A percentile compares a stretch with the other conserved stretches of the same genome.
Evolutionary conservation across 2,888 invertebrate genomes (phyloP).

Genomic region (Aleiodes alternator): DNA sequence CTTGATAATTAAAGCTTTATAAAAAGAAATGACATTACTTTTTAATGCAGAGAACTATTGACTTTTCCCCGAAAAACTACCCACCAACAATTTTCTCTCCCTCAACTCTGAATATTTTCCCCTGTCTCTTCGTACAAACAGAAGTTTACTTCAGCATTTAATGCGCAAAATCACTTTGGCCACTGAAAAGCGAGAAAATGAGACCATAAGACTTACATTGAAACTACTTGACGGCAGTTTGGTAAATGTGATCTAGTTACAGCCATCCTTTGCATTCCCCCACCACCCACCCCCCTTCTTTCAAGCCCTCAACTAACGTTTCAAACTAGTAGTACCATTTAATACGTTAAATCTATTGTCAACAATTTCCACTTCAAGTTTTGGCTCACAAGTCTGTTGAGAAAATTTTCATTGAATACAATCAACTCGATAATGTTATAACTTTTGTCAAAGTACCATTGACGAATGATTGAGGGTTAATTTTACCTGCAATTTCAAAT

Average conservation of each 20-base stretch:
- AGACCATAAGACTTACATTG: slow-evolving; percentile 18
- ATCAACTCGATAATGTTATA: slow-evolving; percentile 2
- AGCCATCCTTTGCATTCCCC: background rate
- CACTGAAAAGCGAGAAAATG: slow-evolving; percentile 14
- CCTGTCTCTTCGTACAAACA: background rate
- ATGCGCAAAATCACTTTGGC: slow-evolving; percentile 22
- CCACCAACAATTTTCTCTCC: slow-evolving; percentile 5
- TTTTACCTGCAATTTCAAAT: background rate
- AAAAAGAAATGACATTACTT: slow-evolving; percentile 7
- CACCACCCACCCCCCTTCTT: too few species aligned
- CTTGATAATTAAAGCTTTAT: slow-evolving; percentile 11
- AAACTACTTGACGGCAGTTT: slow-evolving; percentile 34
- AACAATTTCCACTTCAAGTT: slow-evolving; percentile 2
- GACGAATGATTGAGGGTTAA: slow-evolving; percentile 12
- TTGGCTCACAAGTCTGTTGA: slow-evolving; percentile 27
- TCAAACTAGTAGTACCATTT: slow-evolving; percentile 47
- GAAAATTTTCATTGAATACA: slow-evolving; percentile 3
- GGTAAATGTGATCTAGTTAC: slow-evolving; percentile 51
- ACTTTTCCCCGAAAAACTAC: slow-evolving; percentile 4
- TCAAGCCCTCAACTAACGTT: slow-evolving; percentile 41
- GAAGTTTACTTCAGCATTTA: background rate
- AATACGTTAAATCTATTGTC: slow-evolving; percentile 51
- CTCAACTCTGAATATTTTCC: slow-evolving; percentile 9
- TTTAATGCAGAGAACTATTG: background rate
- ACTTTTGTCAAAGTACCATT: slow-evolving; percentile 11